phyloP scores from a whole-genome alignment of 2,113 vertebrate genomes.

The Grantiella picta region DNA sequence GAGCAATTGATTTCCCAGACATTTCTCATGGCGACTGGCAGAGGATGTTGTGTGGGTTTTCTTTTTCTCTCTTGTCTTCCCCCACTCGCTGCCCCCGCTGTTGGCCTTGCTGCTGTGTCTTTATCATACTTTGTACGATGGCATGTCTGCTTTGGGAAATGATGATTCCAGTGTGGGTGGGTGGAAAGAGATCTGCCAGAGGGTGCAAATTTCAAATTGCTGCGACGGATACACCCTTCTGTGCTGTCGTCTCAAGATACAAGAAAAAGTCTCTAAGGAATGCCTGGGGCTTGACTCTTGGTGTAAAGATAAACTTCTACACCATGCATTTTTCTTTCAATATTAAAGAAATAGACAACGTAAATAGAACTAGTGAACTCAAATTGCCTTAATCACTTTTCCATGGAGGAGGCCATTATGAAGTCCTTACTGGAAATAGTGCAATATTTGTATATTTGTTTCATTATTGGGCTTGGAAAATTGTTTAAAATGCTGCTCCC shows the following conservation, averaged over 20 bases:
- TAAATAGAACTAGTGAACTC: constrained; percentile 27
- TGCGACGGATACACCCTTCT: constrained; percentile 41
- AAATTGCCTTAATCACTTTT: constrained; percentile 17
- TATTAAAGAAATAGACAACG: not conserved
- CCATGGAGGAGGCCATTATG: not conserved
- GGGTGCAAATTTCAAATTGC: constrained; percentile 57
- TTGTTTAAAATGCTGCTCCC: not conserved
- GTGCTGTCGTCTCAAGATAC: constrained; percentile 40
- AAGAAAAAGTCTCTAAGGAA: constrained; percentile 49
- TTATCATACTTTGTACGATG: not conserved
- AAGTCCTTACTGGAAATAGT: not conserved
- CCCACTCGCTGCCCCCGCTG: not conserved
- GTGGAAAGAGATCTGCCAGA: constrained; percentile 40
- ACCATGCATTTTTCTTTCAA: not conserved
- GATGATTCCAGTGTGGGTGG: constrained; percentile 49
- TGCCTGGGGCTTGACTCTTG: constrained; percentile 26
- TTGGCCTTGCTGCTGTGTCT: not conserved
- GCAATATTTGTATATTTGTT: not conserved
- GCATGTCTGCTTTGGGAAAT: constrained; percentile 46
- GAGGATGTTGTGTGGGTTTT: not conserved
- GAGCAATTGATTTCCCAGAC: constrained; percentile 28
- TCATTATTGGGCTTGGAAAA: not conserved
- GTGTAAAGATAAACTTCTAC: constrained; percentile 2
- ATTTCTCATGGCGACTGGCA: constrained; percentile 15
- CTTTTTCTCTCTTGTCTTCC: not conserved